Evolutionary conservation across 1,140 invertebrate species (phyloP).

Genomic region (Drosophila micromelanica): DNA sequence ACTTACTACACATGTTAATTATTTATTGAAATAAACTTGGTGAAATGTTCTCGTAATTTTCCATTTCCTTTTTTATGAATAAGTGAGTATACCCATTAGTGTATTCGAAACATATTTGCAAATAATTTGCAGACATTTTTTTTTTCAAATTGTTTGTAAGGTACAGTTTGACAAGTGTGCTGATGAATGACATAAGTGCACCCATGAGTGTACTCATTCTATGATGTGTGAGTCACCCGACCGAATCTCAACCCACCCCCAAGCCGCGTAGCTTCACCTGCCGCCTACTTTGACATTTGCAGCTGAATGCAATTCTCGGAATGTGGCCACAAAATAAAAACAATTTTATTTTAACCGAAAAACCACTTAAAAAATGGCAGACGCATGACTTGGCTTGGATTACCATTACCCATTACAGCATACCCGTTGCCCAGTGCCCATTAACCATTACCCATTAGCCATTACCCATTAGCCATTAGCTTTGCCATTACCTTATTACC

Average conservation of each 20-base stretch:
- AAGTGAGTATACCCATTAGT: background rate
- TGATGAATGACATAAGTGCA: background rate
- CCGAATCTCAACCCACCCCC: background rate
- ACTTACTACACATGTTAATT: background rate
- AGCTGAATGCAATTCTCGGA: constrained; percentile 26
- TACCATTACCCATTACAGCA: constrained; percentile 26
- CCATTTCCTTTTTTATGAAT: background rate
- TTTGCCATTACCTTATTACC: constrained; percentile 45
- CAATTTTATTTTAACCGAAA: constrained; percentile 19
- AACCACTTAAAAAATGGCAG: constrained; percentile 40
- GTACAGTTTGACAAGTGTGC: too few relatives aligned
- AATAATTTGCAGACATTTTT: too few relatives aligned
- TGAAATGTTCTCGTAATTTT: too few relatives aligned
- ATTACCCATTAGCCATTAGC: constrained; percentile 45
- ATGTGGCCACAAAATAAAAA: constrained; percentile 35
- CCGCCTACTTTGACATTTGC: constrained; percentile 6
- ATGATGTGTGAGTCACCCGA: constrained; percentile 2
- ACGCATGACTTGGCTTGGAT: constrained; percentile 38
- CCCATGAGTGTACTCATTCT: background rate
- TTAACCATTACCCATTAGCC: constrained; percentile 17
- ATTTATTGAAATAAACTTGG: too few relatives aligned
- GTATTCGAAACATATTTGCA: too few relatives aligned
- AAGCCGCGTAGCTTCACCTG: background rate
- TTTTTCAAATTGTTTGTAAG: too few relatives aligned
- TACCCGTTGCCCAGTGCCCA: constrained; percentile 15